A percentile compares a stretch with the other conserved stretches of the same genome.
Conservation (phyloP, 2,888 invertebrate species). For the Himalopsyche tibetana region DNA sequence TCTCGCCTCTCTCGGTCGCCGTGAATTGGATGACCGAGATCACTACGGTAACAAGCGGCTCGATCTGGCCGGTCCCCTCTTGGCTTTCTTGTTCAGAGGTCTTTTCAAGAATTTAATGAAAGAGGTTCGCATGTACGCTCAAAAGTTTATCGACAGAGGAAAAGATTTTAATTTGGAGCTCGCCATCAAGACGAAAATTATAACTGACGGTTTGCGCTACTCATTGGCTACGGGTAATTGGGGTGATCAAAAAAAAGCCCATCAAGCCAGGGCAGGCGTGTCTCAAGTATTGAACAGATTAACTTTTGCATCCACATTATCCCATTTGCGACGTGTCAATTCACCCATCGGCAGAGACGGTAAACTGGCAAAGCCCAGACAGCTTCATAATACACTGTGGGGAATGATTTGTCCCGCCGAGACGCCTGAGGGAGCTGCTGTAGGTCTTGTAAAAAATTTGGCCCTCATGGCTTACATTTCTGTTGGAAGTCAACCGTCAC, state of each 20-base stretch:
- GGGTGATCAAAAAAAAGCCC: constrained; percentile 99
- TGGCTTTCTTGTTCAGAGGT: constrained; percentile 98
- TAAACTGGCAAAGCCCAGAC: constrained; percentile 98
- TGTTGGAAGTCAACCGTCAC: constrained; percentile 99
- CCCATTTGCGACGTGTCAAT: constrained; percentile 98
- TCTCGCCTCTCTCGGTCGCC: constrained; percentile 94
- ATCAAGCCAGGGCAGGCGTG: constrained; percentile 97
- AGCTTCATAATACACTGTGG: constrained; percentile 99
- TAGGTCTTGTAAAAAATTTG: constrained; percentile 98
- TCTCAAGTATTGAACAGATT: constrained; percentile 98
- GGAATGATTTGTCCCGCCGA: constrained; percentile 99
- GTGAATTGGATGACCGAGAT: constrained; percentile 99
- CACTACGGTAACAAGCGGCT: constrained; percentile 99
- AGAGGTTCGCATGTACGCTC: constrained; percentile 98
- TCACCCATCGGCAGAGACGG: constrained; percentile 99
- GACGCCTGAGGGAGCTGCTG: constrained; percentile 98
- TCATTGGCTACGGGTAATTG: constrained; percentile 99
- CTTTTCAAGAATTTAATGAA: constrained; percentile 97
- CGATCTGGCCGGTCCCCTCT: constrained; percentile 96
- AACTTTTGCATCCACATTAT: constrained; percentile 98
- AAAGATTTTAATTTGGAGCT: constrained; percentile 99
- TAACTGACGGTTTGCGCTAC: constrained; percentile 98
- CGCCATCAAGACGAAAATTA: constrained; percentile 97
- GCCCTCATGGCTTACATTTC: constrained; percentile 99
- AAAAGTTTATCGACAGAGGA: constrained; percentile 98